These are phyloP conservation scores for Hetaerina titia DNA, from an alignment of 2,888 invertebrate genomes.

Conservation along the genomic window DNA sequence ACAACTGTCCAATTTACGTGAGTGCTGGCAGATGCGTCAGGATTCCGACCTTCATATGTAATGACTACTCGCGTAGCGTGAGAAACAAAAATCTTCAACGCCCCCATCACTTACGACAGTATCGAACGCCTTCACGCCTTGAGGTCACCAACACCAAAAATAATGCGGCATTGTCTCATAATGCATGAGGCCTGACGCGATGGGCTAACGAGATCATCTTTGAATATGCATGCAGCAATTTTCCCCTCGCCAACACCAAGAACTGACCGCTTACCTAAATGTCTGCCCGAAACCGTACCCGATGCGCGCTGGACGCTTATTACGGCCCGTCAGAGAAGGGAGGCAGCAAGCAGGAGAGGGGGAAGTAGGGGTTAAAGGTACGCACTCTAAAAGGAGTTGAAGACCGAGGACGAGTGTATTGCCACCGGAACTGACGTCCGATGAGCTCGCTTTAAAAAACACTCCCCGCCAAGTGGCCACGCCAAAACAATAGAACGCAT, in stretches of 20 bases:
- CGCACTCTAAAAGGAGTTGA: not conserved
- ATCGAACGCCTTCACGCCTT: too few species aligned
- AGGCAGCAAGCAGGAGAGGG: not conserved
- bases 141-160: not conserved
- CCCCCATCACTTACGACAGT: too few species aligned
- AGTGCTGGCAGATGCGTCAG: too few species aligned
- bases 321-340: too few species aligned
- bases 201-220: not conserved
- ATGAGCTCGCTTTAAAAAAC: constrained; percentile 28
- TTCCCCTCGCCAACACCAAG: not conserved
- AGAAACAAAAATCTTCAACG: too few species aligned
- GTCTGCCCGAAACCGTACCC: not conserved
- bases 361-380: not conserved
- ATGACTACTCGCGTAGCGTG: too few species aligned
- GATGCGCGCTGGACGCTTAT: not conserved
- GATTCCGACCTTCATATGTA: too few species aligned
- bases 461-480: not conserved
- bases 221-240: not conserved
- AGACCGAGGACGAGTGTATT: not conserved
- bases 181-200: not conserved
- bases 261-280: not conserved
- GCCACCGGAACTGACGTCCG: constrained; percentile 59
- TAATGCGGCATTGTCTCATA: not conserved
- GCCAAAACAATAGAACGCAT: not conserved
- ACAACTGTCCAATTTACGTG: too few species aligned